phyloP scores from a whole-genome alignment of 2,797 vertebrate species.

The Champsocephalus gunnari region DNA sequence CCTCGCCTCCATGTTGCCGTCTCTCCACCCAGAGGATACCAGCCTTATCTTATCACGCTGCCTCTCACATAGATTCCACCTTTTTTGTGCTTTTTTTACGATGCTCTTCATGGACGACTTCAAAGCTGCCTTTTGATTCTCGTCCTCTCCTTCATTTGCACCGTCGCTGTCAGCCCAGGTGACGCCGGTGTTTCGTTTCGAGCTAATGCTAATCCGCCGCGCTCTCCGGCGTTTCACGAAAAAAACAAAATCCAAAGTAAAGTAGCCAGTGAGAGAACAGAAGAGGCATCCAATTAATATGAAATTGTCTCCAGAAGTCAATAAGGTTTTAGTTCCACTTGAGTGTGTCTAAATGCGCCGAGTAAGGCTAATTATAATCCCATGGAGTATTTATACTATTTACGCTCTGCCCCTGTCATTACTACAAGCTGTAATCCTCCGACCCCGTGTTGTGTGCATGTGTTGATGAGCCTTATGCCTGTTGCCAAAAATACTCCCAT shows the following conservation, averaged over 20 bases:
- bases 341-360: conserved; percentile 72
- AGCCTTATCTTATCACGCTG: conserved; percentile 49
- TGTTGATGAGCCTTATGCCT: conserved; percentile 67
- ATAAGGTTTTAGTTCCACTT: conserved; percentile 82
- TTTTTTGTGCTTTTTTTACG: conserved; percentile 25
- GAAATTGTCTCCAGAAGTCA: conserved; percentile 81
- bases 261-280: conserved; percentile 35
- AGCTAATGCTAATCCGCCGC: conserved; percentile 54
- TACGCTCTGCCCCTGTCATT: conserved; percentile 74
- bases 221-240: conserved; percentile 20
- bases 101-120: conserved; percentile 39
- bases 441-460: conserved; percentile 62
- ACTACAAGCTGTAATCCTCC: conserved; percentile 74
- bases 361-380: conserved; percentile 82
- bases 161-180: background rate
- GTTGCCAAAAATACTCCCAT: conserved; percentile 62
- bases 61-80: conserved; percentile 30
- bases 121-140: conserved; percentile 48
- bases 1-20: conserved; percentile 10
- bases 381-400: conserved; percentile 76
- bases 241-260: conserved; percentile 29
- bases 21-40: conserved; percentile 28
- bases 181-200: background rate
- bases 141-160: background rate
- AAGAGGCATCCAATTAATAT: conserved; percentile 77